Evolutionary conservation across 2,797 vertebrate genomes (phyloP).

Genomic region (Cynodonichthys magdalenae): DNA sequence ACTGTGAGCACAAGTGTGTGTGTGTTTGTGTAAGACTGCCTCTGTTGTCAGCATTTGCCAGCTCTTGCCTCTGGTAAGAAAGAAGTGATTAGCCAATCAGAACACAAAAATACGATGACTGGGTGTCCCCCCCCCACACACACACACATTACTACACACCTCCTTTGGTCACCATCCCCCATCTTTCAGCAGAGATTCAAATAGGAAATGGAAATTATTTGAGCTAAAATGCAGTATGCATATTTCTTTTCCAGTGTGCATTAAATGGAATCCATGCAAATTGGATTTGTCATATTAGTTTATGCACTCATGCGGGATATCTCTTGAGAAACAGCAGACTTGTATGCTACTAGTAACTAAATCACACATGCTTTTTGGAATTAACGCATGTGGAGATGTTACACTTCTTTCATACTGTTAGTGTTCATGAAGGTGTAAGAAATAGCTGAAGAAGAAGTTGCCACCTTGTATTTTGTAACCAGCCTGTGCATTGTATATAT

Average conservation of each 20-base stretch:
- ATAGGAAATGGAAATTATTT: slow-evolving; percentile 30
- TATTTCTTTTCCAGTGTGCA: slow-evolving; percentile 10
- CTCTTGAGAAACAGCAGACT: not conserved
- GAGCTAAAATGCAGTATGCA: not conserved
- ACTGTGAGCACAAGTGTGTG: slow-evolving; percentile 1
- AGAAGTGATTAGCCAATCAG: slow-evolving; percentile 56
- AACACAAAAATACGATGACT: slow-evolving; percentile 43
- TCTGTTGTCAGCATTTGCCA: slow-evolving; percentile 66
- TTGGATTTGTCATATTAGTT: not conserved
- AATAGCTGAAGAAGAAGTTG: too few relatives aligned
- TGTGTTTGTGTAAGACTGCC: slow-evolving; percentile 8
- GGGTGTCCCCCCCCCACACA: slow-evolving; percentile 54
- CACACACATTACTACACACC: slow-evolving; percentile 61
- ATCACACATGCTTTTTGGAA: too few relatives aligned
- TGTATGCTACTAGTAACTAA: too few relatives aligned
- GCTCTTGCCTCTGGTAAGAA: slow-evolving; percentile 55
- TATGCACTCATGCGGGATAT: not conserved
- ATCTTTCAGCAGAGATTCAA: slow-evolving; percentile 26
- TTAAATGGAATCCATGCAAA: slow-evolving; percentile 8
- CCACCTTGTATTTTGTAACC: too few relatives aligned
- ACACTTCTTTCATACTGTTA: too few relatives aligned
- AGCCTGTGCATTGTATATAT: too few relatives aligned
- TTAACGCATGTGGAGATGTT: too few relatives aligned
- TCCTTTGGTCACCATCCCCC: slow-evolving; percentile 37
- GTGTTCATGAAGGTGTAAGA: too few relatives aligned